These are phyloP conservation scores for Conger conger DNA, from an alignment of 2,113 vertebrate genomes.

Conservation along the genomic window DNA sequence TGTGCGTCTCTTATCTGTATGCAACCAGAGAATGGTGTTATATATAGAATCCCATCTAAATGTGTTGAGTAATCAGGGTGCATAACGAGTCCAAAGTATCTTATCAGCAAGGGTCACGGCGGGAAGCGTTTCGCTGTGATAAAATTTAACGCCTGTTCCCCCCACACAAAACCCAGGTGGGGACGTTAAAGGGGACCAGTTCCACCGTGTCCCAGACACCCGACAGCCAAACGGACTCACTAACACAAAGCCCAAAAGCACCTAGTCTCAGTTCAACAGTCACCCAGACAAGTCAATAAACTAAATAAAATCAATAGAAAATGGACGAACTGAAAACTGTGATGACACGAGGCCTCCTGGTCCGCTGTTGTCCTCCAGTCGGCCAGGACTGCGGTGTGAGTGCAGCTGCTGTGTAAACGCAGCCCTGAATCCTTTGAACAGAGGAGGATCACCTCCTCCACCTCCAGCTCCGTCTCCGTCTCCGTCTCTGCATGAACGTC, in stretches of 20 bases:
- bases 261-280: too few species aligned
- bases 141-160: too few species aligned
- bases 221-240: too few species aligned
- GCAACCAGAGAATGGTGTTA: neutral
- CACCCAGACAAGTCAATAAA: neutral
- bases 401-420: neutral
- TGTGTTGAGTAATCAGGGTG: neutral
- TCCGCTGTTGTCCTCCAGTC: neutral
- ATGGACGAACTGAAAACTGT: neutral
- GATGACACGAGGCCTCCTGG: neutral
- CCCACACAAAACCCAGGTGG: too few species aligned
- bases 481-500: neutral
- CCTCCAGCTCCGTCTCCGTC: too few species aligned
- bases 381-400: neutral
- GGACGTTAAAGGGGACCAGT: too few species aligned
- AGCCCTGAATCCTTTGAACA: neutral
- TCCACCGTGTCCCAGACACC: too few species aligned
- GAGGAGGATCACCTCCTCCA: neutral
- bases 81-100: too few species aligned
- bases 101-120: too few species aligned
- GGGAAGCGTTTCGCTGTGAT: too few species aligned
- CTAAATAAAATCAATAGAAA: neutral
- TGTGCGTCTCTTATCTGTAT: too few species aligned
- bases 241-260: too few species aligned
- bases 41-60: neutral